Evolutionary conservation across 2,888 invertebrate genomes (phyloP).

Genomic region (Brenthis hecate): DNA sequence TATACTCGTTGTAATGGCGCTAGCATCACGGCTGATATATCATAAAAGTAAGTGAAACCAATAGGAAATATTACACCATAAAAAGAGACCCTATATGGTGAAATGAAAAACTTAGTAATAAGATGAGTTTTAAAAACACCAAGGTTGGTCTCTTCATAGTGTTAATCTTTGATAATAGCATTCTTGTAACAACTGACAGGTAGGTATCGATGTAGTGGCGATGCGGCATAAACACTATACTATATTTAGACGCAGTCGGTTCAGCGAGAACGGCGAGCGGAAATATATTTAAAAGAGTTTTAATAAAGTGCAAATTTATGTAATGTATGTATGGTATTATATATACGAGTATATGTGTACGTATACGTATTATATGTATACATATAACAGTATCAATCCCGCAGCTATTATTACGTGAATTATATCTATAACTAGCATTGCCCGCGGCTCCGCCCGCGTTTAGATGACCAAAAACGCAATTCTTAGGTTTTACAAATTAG

Average conservation of each 20-base stretch:
- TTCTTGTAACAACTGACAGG: constrained; percentile 28
- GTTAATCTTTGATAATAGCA: constrained; percentile 24
- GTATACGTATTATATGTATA: not conserved
- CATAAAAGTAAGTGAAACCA: too few relatives aligned
- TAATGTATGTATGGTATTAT: not conserved
- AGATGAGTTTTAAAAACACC: not conserved
- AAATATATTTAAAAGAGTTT: not conserved
- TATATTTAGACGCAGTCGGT: constrained; percentile 19
- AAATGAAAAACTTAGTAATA: too few relatives aligned
- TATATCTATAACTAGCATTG: too few relatives aligned
- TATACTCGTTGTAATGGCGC: too few relatives aligned
- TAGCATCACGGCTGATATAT: too few relatives aligned
- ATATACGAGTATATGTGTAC: not conserved
- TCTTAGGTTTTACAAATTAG: too few relatives aligned
- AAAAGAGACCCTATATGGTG: too few relatives aligned
- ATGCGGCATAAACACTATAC: constrained; percentile 27
- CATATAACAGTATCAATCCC: not conserved
- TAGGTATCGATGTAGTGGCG: constrained; percentile 26
- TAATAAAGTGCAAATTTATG: not conserved
- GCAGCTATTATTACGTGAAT: too few relatives aligned
- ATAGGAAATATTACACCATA: too few relatives aligned
- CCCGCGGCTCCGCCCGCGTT: too few relatives aligned
- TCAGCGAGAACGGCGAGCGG: not conserved
- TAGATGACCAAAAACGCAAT: too few relatives aligned
- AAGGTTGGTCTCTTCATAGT: not conserved